Evolutionary conservation across 1,140 invertebrate genomes (phyloP).

Genomic region (Formica exsecta): DNA sequence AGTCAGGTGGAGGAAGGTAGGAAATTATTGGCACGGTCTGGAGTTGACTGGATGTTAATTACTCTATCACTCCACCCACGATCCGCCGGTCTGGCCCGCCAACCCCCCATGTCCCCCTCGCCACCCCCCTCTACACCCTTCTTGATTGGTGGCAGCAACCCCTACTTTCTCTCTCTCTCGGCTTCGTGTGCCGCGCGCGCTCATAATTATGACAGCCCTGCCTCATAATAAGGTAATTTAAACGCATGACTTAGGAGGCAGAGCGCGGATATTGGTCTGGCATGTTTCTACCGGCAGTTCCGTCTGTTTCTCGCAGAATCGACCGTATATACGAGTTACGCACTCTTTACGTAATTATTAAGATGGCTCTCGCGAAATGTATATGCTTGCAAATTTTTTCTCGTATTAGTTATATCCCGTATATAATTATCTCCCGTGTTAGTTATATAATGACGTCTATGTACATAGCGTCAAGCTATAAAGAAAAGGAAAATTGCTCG

Average conservation of each 20-base stretch:
- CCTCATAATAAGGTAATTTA: constrained; percentile 82
- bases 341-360: constrained; percentile 68
- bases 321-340: constrained; percentile 48
- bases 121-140: neutral
- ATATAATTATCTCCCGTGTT: neutral
- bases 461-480: neutral
- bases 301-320: constrained; percentile 53
- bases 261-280: constrained; percentile 66
- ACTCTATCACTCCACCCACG: constrained; percentile 75
- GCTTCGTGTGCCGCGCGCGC: constrained; percentile 19
- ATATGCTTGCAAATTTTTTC: constrained; percentile 45
- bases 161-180: neutral
- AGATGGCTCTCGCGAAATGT: constrained; percentile 57
- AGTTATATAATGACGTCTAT: neutral
- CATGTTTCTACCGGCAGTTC: constrained; percentile 61
- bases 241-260: constrained; percentile 80
- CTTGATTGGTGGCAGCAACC: constrained; percentile 15
- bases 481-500: neutral
- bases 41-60: constrained; percentile 82
- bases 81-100: constrained; percentile 28
- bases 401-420: neutral
- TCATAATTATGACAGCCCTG: constrained; percentile 77
- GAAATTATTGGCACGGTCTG: constrained; percentile 79
- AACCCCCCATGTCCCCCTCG: neutral
- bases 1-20: constrained; percentile 67